These are phyloP conservation scores for Acanthosoma haemorrhoidale DNA, from an alignment of 2,888 invertebrate species.

Conservation along the genomic window DNA sequence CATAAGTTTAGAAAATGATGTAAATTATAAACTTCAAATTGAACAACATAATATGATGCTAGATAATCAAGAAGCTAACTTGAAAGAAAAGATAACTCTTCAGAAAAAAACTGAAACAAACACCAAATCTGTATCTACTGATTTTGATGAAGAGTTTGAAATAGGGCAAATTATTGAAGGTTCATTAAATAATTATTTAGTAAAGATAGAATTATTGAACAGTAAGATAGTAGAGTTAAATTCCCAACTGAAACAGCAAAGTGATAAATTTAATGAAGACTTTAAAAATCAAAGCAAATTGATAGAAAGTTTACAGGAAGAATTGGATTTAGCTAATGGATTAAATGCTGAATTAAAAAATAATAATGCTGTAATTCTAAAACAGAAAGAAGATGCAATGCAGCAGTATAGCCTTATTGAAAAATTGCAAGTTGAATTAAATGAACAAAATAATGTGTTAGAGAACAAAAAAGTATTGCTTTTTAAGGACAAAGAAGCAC, in stretches of 20 bases:
- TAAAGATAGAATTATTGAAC: slow-evolving; percentile 9
- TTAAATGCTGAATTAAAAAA: background rate
- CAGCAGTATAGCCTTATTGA: background rate
- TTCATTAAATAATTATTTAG: background rate
- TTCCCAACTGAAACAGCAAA: background rate
- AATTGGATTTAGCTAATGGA: background rate
- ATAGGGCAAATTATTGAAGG: background rate
- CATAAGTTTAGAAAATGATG: background rate
- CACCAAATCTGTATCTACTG: background rate
- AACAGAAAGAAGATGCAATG: background rate
- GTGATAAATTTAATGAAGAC: background rate
- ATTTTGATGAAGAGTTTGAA: background rate
- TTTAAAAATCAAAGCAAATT: background rate
- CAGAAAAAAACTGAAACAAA: slow-evolving; percentile 1
- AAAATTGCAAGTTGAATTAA: background rate
- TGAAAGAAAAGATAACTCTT: no score
- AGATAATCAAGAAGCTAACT: background rate
- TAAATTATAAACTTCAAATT: background rate
- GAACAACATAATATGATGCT: background rate
- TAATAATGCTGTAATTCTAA: background rate
- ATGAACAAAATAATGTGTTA: background rate
- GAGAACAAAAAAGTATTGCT: background rate
- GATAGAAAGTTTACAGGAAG: slow-evolving; percentile 1
- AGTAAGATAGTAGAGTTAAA: slow-evolving; percentile 15
- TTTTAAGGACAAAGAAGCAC: background rate